Evolutionary conservation across 2,797 vertebrate species (phyloP).

Genomic region (Acropternis orthonyx): DNA sequence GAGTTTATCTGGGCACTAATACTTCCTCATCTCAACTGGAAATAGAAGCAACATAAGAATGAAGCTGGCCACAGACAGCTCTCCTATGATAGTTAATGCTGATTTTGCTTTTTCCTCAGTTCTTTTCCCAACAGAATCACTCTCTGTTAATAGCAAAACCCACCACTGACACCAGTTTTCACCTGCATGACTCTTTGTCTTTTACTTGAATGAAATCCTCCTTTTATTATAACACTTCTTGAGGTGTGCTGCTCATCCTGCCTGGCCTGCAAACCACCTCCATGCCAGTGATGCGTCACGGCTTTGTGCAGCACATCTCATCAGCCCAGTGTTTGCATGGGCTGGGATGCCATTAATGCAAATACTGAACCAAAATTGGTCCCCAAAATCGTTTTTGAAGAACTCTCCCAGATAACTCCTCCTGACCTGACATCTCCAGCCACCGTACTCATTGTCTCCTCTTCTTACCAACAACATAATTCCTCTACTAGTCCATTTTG

Average conservation of each 20-base stretch:
- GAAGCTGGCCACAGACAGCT: background rate
- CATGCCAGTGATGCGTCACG: background rate
- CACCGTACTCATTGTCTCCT: background rate
- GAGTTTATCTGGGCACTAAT: background rate
- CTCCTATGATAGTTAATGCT: background rate
- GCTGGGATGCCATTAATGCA: background rate
- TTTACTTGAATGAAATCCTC: conserved; percentile 43
- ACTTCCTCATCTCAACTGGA: background rate
- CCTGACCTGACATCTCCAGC: background rate
- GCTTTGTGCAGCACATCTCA: background rate
- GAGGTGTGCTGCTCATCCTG: background rate
- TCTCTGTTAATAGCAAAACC: conserved; percentile 24
- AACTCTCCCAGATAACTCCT: background rate
- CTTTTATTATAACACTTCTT: background rate
- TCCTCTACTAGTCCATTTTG: conserved; percentile 23
- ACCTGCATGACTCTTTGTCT: conserved; percentile 6
- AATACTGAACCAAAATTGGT: background rate
- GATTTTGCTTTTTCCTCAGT: background rate
- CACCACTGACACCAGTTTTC: background rate
- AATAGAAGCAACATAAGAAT: background rate
- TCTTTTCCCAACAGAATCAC: background rate
- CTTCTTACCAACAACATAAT: background rate
- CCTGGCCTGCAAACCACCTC: background rate
- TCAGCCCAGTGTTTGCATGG: background rate
- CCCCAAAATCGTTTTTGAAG: background rate